Conservation (phyloP, 1,140 invertebrate species). For the Episyrphus balteatus region DNA sequence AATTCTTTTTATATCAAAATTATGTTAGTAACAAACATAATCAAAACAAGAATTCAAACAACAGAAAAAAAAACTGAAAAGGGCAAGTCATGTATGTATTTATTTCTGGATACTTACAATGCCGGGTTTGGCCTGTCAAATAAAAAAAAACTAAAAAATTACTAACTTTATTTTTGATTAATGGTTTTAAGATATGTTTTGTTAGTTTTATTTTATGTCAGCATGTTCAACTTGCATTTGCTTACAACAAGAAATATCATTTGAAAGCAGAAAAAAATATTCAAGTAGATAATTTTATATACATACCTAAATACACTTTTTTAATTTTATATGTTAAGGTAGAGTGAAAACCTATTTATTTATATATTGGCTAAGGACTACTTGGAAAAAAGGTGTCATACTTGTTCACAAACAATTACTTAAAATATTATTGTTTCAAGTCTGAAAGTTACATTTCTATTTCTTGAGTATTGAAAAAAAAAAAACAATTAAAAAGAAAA, state of each 20-base stretch:
- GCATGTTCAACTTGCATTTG: no score
- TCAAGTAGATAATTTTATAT: not conserved
- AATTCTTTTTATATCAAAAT: no score
- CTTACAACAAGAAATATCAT: constrained; percentile 13
- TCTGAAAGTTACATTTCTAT: no score
- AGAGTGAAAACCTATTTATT: not conserved
- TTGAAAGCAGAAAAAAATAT: constrained; percentile 14
- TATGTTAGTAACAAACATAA: no score
- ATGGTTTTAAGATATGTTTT: not conserved
- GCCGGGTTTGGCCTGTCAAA: constrained; percentile 4
- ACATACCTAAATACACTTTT: not conserved
- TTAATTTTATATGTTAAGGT: not conserved
- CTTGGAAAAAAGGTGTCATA: no score
- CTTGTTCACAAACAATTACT: no score
- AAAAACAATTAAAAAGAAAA: no score
- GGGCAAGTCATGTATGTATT: not conserved
- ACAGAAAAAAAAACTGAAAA: not conserved
- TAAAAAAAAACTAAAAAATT: not conserved
- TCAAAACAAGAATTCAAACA: no score
- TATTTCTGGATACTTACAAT: not conserved
- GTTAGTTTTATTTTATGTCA: not conserved
- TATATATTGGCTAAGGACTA: no score
- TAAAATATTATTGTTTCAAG: no score
- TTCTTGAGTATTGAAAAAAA: no score
- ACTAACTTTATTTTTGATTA: not conserved